Base-by-base conservation (phyloP, 2,113 vertebrate genomes). In the Corydoras maculifer region DNA sequence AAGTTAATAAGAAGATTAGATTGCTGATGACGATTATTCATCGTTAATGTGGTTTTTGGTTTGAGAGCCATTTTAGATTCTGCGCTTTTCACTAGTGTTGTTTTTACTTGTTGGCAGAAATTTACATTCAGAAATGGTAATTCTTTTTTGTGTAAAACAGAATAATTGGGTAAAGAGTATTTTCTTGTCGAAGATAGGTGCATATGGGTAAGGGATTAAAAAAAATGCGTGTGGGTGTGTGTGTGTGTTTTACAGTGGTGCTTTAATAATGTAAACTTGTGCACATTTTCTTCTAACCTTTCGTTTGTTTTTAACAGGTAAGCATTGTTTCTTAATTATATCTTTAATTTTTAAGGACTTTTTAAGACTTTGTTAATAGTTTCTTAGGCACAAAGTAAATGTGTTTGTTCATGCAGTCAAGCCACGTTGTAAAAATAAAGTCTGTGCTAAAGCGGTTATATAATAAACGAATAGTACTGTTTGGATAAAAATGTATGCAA, bases 251-350 rank as follows among this genome's bases (percentile, higher is more conserved):
- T 69, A 55, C 70, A 78, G 77, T 72, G 65, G 25, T 54, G 57
- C 66, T 53, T 69, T 57, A 75, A 75, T 76, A 70, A 70, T 35
- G 69, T 75, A 75, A 67, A 69, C 64, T 25, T 72, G 48, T 74
- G 66, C 72, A 68, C 18, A 51, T 64, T 35, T 15, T 62, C 43
- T 29, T 54, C 31, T 65, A 55, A 25, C 69, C 62, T 29, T 62
- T 50, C 15, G 5, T 32, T 49, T 62, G 35, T 61, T 62, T 70
- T 79, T 49, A 67, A 58, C 65, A 66, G 74, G 74, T 75, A 76
- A 30, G 62, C 63, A 57, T 75, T 72, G 68, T 43, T 12, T 65
- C 3, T 43, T 2, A 43, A 43, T 43, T 4, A 43, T 43, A 43
- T 43, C 35, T 5, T 43, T 43, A 43, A 43, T 43, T 43, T 43